Evolutionary conservation across 2,888 invertebrate genomes (phyloP), one percentile per base, ranked within the genome.

Genomic region (Drosophila ustulata): DNA sequence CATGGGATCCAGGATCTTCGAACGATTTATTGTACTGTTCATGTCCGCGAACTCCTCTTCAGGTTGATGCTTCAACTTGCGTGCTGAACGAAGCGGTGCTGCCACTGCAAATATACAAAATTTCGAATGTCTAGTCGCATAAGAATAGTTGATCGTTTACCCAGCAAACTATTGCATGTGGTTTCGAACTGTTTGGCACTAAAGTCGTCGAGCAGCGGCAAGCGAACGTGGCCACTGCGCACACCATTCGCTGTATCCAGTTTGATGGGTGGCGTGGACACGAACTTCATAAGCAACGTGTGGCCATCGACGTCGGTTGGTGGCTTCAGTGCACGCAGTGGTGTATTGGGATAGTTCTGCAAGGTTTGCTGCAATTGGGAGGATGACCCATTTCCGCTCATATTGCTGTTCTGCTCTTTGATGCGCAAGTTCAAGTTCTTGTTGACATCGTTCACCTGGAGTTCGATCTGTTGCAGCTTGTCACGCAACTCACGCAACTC

Each of bases 261-360:
- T 47, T 80, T 89, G 3, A 92, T 92, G 3, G 92, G 91, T 11
- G 92, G 92, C 1, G 92, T 92, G 0, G 86, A 89, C 3, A 92
- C 80, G 23, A 88, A 89, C 59, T 91, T 92, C 51, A 82, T 55
- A 1, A 84, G 65, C 8, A 91, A 59, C 3, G 73, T 66, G 37
- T 82, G 81, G 6, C 69, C 71, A 18, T 59, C 55, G 9, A 3
- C 7, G 8, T 34, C 26, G 0, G 28, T 6, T 41, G 34, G 23
- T 0, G 8, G 4, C 5, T 59, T 47, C 5, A 41, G 2, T 0
- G 41, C 7, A 4, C 71, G 72, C 26, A 69, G 5, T 0, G 77
- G 74, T 2, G 74, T 76, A 34, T 49, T 18, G 41, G 25, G 2
- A 65, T 7, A 41, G 13, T 18, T 13, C 4, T 46, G 26, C 2